phyloP scores from a whole-genome alignment of 2,888 invertebrate genomes.

The Pristionchus japonicus region DNA sequence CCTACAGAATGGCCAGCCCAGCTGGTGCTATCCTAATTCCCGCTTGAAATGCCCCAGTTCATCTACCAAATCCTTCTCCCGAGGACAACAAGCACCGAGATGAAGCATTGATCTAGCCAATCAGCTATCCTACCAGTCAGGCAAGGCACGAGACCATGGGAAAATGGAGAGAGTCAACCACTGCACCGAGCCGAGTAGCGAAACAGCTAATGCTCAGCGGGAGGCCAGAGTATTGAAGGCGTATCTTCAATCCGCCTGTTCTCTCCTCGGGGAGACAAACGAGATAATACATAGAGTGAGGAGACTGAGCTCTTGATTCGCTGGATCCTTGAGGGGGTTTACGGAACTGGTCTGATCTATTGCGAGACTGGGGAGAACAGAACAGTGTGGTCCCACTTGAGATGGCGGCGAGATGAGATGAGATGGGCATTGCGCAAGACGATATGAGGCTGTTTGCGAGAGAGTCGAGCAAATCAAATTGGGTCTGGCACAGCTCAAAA shows the following conservation, averaged over 20 bases:
- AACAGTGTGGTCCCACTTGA: neutral
- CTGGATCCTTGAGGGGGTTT: neutral
- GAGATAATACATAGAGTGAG: neutral
- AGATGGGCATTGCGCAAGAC: too few species aligned
- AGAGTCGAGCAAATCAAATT: too few species aligned
- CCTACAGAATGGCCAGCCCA: neutral
- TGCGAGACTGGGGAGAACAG: neutral
- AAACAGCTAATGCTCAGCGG: constrained; percentile 5
- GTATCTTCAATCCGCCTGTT: neutral
- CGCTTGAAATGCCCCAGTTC: neutral
- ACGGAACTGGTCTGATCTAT: neutral
- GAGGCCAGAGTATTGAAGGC: neutral
- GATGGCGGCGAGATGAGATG: too few species aligned
- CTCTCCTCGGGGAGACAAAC: neutral
- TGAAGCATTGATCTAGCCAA: too few species aligned
- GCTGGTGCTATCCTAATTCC: neutral
- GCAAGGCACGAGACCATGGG: too few species aligned
- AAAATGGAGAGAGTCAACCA: too few species aligned
- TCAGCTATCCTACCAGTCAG: too few species aligned
- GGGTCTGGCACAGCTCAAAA: too few species aligned
- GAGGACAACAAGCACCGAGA: neutral
- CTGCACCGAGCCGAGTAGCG: neutral
- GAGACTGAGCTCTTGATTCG: neutral
- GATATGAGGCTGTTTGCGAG: too few species aligned
- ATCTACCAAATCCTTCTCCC: neutral